phyloP scores from a whole-genome alignment of 2,888 invertebrate species.

The Tribolium freemani region DNA sequence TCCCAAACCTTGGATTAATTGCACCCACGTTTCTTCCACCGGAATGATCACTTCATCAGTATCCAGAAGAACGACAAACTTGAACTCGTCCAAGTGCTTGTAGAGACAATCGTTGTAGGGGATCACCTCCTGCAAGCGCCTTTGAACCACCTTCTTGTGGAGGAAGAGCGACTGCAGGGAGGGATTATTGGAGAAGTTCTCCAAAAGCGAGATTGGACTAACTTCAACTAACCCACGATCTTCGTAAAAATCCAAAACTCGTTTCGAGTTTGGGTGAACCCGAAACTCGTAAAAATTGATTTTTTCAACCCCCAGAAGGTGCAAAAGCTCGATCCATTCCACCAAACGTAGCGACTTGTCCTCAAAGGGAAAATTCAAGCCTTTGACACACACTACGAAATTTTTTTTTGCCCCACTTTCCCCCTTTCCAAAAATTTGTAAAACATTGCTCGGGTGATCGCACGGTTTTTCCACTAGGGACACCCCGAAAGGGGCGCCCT shows the following conservation, averaged over 20 bases:
- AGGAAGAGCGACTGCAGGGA: conserved; percentile 87
- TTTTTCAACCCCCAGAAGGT: conserved; percentile 83
- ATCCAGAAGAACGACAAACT: conserved; percentile 87
- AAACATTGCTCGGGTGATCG: conserved; percentile 86
- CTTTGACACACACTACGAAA: conserved; percentile 95
- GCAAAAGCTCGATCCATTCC: conserved; percentile 94
- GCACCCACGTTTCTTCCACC: conserved; percentile 72
- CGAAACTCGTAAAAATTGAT: conserved; percentile 88
- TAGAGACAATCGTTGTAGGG: conserved; percentile 95
- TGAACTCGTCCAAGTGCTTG: conserved; percentile 86
- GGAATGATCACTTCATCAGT: conserved; percentile 48
- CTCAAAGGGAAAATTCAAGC: conserved; percentile 91
- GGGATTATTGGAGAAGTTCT: conserved; percentile 87
- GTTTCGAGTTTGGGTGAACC: conserved; percentile 87
- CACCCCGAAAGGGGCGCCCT: conserved; percentile 86
- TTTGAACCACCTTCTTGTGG: conserved; percentile 87
- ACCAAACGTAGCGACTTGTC: conserved; percentile 90
- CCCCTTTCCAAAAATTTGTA: conserved; percentile 86
- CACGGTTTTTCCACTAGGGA: conserved; percentile 88
- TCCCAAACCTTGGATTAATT: conserved; percentile 73
- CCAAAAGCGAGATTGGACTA: conserved; percentile 72
- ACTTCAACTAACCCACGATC: conserved; percentile 72
- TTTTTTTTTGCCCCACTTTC: conserved; percentile 79
- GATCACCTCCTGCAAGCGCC: conserved; percentile 90
- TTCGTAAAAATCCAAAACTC: conserved; percentile 71